Percentiles rank a stretch among this genome's conserved stretches.
Evolutionary conservation across 2,113 vertebrate genomes (phyloP).

Genomic region (Poeciliopsis prolifica): DNA sequence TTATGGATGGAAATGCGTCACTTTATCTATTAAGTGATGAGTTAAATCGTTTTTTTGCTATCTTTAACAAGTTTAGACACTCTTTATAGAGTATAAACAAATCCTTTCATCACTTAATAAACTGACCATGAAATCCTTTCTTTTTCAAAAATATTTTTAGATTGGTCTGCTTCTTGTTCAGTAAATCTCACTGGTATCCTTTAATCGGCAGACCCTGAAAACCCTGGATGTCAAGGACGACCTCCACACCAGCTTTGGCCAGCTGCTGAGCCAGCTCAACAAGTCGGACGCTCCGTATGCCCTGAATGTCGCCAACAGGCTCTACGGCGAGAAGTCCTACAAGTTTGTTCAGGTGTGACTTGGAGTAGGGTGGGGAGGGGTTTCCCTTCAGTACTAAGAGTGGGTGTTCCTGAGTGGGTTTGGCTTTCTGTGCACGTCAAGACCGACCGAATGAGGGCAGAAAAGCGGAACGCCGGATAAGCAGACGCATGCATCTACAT

Average conservation of each 20-base stretch:
- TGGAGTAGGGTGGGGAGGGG: slow-evolving; percentile 77
- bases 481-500: too few species aligned
- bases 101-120: not conserved
- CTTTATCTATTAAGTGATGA: not conserved
- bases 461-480: not conserved
- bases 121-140: not conserved
- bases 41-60: not conserved
- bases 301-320: slow-evolving; percentile 85
- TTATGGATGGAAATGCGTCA: not conserved
- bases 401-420: not conserved
- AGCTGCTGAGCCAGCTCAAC: slow-evolving; percentile 82
- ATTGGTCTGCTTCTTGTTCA: not conserved
- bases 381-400: not conserved
- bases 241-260: slow-evolving; percentile 79
- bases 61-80: not conserved
- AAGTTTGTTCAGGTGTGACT: slow-evolving; percentile 72
- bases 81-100: not conserved
- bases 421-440: not conserved
- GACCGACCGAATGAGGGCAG: not conserved
- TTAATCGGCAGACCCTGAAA: slow-evolving; percentile 65
- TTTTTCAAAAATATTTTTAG: too few species aligned
- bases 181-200: not conserved
- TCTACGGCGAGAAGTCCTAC: slow-evolving; percentile 89
- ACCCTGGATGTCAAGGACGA: slow-evolving; percentile 55
- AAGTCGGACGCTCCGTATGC: slow-evolving; percentile 77